Conservation (phyloP, 2,797 vertebrate genomes). For the Limnodromus scolopaceus region DNA sequence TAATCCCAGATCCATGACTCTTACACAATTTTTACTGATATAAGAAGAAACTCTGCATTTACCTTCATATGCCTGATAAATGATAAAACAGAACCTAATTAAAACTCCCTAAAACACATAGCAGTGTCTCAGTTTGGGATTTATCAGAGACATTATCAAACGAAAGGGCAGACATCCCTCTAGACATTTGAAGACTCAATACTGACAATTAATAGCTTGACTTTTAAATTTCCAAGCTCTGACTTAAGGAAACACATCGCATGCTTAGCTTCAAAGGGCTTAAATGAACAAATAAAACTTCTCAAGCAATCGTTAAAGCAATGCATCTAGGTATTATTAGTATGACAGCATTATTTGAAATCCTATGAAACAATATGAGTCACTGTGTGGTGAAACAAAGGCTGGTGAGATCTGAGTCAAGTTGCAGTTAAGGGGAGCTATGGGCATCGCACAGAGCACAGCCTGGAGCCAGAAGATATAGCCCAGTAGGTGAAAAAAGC, state of each 20-base stretch:
- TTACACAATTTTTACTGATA: constrained; percentile 15
- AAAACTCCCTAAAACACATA: constrained; percentile 12
- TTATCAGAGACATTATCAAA: constrained; percentile 25
- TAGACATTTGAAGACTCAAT: constrained; percentile 27
- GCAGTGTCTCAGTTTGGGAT: constrained; percentile 29
- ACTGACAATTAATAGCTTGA: constrained; percentile 15
- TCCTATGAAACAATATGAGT: background rate
- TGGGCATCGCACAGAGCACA: background rate
- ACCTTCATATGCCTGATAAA: constrained; percentile 13
- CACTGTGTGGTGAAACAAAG: background rate
- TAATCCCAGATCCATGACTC: constrained; percentile 9
- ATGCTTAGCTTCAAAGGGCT: background rate
- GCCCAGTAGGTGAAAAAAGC: background rate
- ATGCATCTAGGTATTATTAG: background rate
- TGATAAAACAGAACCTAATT: constrained; percentile 37
- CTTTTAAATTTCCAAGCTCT: constrained; percentile 33
- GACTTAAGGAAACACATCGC: background rate
- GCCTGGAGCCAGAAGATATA: background rate
- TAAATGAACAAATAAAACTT: constrained; percentile 22
- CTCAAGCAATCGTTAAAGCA: background rate
- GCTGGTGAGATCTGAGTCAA: background rate
- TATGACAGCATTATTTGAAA: background rate
- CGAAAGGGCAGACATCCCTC: constrained; percentile 10
- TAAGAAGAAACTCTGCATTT: background rate
- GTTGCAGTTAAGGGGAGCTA: background rate